Evolutionary conservation across 2,888 invertebrate species (phyloP).

Genomic region (Stegophylla sp.): DNA sequence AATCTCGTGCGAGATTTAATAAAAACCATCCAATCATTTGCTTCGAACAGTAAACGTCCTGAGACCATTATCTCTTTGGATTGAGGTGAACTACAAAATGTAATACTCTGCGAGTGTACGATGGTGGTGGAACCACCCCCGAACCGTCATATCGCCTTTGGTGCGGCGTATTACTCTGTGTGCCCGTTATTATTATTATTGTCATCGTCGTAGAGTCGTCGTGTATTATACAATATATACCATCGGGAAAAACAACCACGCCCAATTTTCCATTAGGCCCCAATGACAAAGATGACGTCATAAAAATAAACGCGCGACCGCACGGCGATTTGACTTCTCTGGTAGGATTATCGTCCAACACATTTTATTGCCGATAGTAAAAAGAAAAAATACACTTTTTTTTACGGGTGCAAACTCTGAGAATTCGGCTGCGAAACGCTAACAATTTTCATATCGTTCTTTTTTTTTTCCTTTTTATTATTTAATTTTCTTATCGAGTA

Average conservation of each 20-base stretch:
- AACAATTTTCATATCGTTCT: conserved; percentile 40
- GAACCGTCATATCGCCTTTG: conserved; percentile 32
- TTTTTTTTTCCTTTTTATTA: conserved; percentile 36
- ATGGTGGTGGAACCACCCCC: conserved; percentile 6
- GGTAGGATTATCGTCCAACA: conserved; percentile 33
- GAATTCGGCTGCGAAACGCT: not conserved
- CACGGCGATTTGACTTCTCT: conserved; percentile 35
- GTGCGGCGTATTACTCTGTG: conserved; percentile 9
- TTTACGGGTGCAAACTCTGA: conserved; percentile 31
- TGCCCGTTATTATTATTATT: conserved; percentile 27
- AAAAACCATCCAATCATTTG: conserved; percentile 25
- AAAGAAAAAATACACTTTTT: conserved; percentile 10
- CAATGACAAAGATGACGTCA: conserved; percentile 54
- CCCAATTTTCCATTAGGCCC: conserved; percentile 58
- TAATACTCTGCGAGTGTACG: not conserved
- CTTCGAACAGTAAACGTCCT: not conserved
- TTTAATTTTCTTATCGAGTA: conserved; percentile 51
- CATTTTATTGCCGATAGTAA: conserved; percentile 53
- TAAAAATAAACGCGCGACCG: conserved; percentile 57
- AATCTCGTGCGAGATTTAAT: conserved; percentile 3
- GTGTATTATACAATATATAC: conserved; percentile 36
- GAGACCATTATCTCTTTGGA: not conserved
- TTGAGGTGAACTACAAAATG: conserved; percentile 33
- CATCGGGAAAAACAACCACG: conserved; percentile 34
- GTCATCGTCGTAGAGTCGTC: conserved; percentile 2